Evolutionary conservation across 2,888 invertebrate species (phyloP), one percentile per base, ranked within the genome.

Genomic region (Aphodius sticticus): DNA sequence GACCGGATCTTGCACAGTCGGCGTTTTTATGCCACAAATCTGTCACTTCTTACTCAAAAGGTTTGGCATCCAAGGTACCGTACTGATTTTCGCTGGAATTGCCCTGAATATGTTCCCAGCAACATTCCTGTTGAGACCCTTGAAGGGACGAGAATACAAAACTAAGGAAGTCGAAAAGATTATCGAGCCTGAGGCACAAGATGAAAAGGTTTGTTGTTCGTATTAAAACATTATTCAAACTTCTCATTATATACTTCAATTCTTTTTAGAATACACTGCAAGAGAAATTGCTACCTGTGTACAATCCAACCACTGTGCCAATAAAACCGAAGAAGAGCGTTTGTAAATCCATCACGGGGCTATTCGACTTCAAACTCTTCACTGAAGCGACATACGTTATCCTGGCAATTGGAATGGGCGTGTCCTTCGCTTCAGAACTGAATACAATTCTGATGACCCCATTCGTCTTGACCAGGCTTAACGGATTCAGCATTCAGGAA

Each of bases 21-120:
- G 91, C 0, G 89, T 91, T 69, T 82, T 91, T 69, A 90, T 91
- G 89, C 91, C 91, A 0, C 87, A 90, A 77, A 81, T 91, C 37
- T 89, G 90, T 82, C 89, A 89, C 80, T 83, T 84, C 74, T 85
- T 91, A 69, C 82, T 91, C 74, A 83, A 87, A 2, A 78, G 77
- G 26, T 89, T 89, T 76, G 90, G 89, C 1, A 88, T 87, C 2
- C 86, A 86, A 69, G 89, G 90, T 6, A 90, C 92, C 1, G 88
- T 91, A 75, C 83, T 92, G 77, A 88, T 91, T 69, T 86, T 92
- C 74, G 89, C 89, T 16, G 91, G 87, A 0, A 87, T 92, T 26
- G 88, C 91, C 1, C 85, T 90, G 70, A 88, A 92, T 81, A 89
- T 91, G 0, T 84, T 90, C 2, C 85, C 90, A 15, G 90, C 90